Evolutionary conservation across 2,888 invertebrate genomes (phyloP), one percentile per base, ranked within the genome.

Genomic region (Andrena camellia): DNA sequence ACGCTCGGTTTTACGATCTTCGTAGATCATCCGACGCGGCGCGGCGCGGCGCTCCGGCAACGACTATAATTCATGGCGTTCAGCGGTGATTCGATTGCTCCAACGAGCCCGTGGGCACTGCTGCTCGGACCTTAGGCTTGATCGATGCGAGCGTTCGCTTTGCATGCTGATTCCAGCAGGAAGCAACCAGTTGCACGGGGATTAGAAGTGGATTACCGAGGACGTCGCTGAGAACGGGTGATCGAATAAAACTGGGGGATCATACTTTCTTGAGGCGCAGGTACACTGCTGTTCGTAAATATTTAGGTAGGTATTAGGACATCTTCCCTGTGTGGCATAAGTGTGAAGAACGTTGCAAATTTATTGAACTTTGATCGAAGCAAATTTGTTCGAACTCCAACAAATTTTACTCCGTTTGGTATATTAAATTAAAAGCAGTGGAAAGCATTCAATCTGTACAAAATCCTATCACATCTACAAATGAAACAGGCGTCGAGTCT

Each of bases 21-120:
- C 74, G 69, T 80, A 79, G 80, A 80, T 80, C 80, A 81, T 80
- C 59, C 80, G 48, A 2, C 13, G 59, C 59, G 52, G 26, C 63
- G 75, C 57, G 59, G 23, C 62, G 71, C 42, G 42, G 42, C 42
- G 42, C 60, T 33, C 48, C 31, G 26, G 29, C 42, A 31, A 13
- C 80, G 35, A 35, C 67, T 31, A 78, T 81, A 81, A 81, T 81
- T 81, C 60, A 78, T 42, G 62, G n/a, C 33, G 52, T 35, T 60
- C 60, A 42, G n/a, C 63, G 68, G 54, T 35, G 68, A 63, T 42
- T 69, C 78, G 80, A 78, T 78, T 23, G 67, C 62, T 10, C 17
- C 66, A 66, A 71, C 70, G 66, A 59, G 26, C 59, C 63, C 57
- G 69, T 57, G 69, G n/a, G 48, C 68, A 33, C 13, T n/a, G 52